phyloP scores from a whole-genome alignment of 2,797 vertebrate genomes.

The Sebastes iracundus region DNA sequence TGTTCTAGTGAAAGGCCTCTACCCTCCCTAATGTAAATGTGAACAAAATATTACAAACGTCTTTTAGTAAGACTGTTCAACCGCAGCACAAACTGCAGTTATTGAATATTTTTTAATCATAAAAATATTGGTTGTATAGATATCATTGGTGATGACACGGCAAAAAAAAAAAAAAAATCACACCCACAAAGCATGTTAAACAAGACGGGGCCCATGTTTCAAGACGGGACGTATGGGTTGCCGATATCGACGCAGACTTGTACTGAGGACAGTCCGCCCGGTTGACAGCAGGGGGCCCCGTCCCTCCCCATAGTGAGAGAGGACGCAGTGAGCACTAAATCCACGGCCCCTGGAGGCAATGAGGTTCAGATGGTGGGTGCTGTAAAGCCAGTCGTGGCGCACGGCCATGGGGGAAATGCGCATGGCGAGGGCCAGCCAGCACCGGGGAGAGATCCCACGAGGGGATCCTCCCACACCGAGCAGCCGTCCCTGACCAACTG shows the following conservation, averaged over 20 bases:
- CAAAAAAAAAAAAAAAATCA: background rate
- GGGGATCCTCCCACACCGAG: too few species aligned
- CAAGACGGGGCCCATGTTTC: background rate
- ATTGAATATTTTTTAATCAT: background rate
- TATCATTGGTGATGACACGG: background rate
- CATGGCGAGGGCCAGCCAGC: too few species aligned
- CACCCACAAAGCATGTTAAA: background rate
- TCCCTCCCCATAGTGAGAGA: too few species aligned
- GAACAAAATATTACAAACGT: background rate
- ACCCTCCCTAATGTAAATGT: background rate
- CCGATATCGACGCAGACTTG: background rate
- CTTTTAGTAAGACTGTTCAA: background rate
- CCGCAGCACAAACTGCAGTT: background rate
- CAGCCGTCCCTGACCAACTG: fast-evolving
- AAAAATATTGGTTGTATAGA: background rate
- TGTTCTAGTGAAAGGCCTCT: background rate
- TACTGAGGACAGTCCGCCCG: too few species aligned
- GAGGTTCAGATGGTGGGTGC: too few species aligned
- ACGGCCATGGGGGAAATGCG: too few species aligned
- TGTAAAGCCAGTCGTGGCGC: too few species aligned
- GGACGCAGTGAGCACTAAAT: too few species aligned
- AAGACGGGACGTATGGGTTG: background rate
- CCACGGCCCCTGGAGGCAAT: too few species aligned
- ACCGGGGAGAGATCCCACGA: too few species aligned
- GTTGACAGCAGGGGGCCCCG: too few species aligned